Evolutionary conservation across 2,113 vertebrate genomes (phyloP).

Genomic region (Ptyas mucosa): DNA sequence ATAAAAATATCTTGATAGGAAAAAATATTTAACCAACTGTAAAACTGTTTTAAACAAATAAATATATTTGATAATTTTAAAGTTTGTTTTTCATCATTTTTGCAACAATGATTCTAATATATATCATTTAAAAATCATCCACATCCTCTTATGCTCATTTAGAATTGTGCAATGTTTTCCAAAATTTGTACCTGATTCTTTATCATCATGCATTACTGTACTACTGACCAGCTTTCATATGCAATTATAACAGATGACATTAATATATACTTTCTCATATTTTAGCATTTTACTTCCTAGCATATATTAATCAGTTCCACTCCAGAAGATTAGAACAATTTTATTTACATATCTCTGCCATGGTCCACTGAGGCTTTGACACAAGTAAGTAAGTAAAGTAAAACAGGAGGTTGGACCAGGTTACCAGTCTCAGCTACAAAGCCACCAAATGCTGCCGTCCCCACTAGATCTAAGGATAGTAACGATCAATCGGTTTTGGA

Average conservation of each 20-base stretch:
- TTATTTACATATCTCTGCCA: neutral
- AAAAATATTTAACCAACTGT: conserved; percentile 56
- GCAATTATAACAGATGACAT: neutral
- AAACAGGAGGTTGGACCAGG: neutral
- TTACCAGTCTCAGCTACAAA: neutral
- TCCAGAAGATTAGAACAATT: neutral
- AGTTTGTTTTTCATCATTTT: conserved; percentile 3
- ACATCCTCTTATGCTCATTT: neutral
- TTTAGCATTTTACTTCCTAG: neutral
- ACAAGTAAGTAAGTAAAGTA: neutral
- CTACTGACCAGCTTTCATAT: neutral
- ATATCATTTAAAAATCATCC: neutral
- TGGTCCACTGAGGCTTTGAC: neutral
- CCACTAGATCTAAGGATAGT: neutral
- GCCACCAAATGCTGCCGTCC: neutral
- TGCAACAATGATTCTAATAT: neutral
- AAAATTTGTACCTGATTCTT: neutral
- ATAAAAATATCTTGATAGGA: neutral
- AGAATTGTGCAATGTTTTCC: neutral
- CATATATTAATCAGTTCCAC: neutral
- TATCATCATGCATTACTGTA: neutral
- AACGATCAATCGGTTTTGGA: neutral
- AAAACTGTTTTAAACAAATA: conserved; percentile 69
- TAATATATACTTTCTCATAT: neutral
- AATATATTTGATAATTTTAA: conserved; percentile 51